Conservation (phyloP, 2,113 vertebrate genomes). For the Anthoscopus minutus region DNA sequence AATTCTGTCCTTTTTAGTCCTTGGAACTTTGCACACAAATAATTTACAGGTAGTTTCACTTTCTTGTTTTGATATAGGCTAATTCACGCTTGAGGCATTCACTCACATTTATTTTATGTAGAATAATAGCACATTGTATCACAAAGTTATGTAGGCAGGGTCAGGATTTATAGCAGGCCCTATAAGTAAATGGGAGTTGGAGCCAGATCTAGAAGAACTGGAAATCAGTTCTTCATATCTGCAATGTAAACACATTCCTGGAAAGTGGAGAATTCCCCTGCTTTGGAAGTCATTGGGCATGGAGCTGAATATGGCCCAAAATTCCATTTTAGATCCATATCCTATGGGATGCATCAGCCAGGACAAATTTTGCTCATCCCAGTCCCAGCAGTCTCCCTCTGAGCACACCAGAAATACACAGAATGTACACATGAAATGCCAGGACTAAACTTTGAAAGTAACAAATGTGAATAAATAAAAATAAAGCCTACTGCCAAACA, state of each 20-base stretch:
- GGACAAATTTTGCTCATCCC: neutral
- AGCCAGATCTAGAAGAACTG: neutral
- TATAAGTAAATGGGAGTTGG: neutral
- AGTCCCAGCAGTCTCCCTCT: neutral
- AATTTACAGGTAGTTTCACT: neutral
- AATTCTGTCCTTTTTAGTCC: neutral
- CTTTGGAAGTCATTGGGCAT: neutral
- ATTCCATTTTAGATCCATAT: neutral
- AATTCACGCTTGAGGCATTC: neutral
- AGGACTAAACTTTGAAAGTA: conserved; percentile 4
- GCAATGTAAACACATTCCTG: neutral
- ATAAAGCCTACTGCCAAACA: neutral
- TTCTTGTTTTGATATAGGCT: neutral
- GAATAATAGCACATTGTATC: neutral
- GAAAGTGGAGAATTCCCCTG: neutral
- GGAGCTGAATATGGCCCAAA: neutral
- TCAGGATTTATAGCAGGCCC: neutral
- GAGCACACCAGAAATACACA: neutral
- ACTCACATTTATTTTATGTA: neutral
- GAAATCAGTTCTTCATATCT: neutral
- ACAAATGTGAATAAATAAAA: conserved; percentile 30
- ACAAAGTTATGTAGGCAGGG: neutral
- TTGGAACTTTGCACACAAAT: neutral
- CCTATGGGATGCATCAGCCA: neutral
- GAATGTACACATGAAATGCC: neutral